Evolutionary conservation across 35 echinoderm and acorn worm genomes (phyloP).

Genomic region (Eucidaris tribuloides): DNA sequence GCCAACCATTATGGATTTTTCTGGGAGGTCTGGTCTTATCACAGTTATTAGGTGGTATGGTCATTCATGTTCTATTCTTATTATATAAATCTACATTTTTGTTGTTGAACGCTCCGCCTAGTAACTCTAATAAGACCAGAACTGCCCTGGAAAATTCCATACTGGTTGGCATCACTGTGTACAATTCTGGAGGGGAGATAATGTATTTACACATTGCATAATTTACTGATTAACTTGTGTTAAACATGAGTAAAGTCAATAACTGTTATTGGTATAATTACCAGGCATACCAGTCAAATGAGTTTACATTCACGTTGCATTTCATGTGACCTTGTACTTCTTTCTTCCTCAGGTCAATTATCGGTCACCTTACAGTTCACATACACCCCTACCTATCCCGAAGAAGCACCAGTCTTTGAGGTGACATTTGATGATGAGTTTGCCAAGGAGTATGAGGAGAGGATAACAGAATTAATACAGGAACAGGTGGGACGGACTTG

Average conservation of each 20-base stretch:
- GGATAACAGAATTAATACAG: constrained; percentile 52
- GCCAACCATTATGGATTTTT: no score
- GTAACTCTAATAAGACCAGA: no score
- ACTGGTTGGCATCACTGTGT: no score
- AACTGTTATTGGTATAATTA: neutral
- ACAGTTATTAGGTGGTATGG: no score
- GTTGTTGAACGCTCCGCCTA: no score
- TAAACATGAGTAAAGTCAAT: neutral
- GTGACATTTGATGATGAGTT: constrained; percentile 59
- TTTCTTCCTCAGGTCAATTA: constrained; percentile 14
- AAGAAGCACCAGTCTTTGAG: constrained; percentile 83
- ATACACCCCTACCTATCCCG: constrained; percentile 88
- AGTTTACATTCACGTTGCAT: neutral
- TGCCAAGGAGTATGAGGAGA: constrained; percentile 46
- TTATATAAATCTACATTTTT: no score
- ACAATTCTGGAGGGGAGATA: neutral
- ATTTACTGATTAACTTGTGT: neutral
- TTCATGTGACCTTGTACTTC: neutral
- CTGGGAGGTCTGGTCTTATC: no score
- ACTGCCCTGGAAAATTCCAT: no score
- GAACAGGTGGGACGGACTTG: constrained; percentile 51
- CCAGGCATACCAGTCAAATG: no score
- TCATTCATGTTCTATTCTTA: no score
- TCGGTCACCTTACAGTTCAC: constrained; percentile 74
- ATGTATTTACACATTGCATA: neutral